Evolutionary conservation across 2,888 invertebrate genomes (phyloP).

Genomic region (Cephus pulcher): DNA sequence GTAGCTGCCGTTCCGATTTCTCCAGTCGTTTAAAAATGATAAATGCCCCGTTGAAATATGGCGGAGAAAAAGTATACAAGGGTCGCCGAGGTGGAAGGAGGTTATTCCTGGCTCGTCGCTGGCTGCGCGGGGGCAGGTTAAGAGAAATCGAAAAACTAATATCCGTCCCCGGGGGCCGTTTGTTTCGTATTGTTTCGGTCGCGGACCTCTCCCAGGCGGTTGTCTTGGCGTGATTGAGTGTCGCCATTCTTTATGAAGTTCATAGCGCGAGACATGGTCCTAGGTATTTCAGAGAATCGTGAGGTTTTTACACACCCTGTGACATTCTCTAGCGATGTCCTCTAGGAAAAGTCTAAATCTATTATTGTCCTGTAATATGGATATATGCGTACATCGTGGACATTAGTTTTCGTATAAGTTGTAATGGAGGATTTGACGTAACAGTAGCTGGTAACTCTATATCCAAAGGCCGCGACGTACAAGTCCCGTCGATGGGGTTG

Average conservation of each 20-base stretch:
- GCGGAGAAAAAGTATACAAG: constrained; percentile 61
- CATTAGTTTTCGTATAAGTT: neutral
- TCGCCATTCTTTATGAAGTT: constrained; percentile 61
- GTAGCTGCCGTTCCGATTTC: constrained; percentile 33
- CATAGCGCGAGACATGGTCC: neutral
- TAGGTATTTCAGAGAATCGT: neutral
- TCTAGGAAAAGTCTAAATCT: neutral
- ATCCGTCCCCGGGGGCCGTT: constrained; percentile 64
- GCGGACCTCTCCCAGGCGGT: constrained; percentile 50
- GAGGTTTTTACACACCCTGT: neutral
- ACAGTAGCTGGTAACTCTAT: no score
- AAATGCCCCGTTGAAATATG: constrained; percentile 63
- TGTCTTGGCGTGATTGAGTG: constrained; percentile 65
- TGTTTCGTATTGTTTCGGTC: constrained; percentile 66
- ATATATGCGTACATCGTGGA: neutral
- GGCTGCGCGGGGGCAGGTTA: constrained; percentile 20
- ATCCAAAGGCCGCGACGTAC: neutral
- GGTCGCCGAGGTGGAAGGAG: constrained; percentile 32
- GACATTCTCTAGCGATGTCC: neutral
- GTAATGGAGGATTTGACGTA: no score
- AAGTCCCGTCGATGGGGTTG: neutral
- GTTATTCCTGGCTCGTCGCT: constrained; percentile 13
- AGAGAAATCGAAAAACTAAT: constrained; percentile 66
- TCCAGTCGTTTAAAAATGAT: constrained; percentile 62
- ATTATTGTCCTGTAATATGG: no score